These are phyloP conservation scores for Dreissena rostriformis DNA, from an alignment of 1,140 invertebrate genomes.

Conservation along the genomic window DNA sequence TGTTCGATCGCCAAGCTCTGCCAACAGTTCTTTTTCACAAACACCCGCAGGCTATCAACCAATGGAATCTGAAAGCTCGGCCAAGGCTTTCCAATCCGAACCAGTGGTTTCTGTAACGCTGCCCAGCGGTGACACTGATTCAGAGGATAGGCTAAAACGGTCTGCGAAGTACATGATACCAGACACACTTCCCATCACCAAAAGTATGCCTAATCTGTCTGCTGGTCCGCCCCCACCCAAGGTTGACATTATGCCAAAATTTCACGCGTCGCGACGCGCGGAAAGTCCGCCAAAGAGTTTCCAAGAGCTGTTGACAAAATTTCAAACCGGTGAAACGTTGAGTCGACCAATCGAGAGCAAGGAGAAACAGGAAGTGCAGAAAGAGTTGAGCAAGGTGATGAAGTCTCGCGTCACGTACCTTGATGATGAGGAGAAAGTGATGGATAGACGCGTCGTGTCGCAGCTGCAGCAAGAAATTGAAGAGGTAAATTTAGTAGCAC, in stretches of 20 bases:
- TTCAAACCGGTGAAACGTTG: slow-evolving; percentile 48
- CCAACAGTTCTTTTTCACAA: slow-evolving; percentile 1
- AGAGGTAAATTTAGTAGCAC: slow-evolving; percentile 25
- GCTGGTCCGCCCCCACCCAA: slow-evolving; percentile 14
- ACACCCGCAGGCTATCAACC: not conserved
- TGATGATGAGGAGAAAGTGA: slow-evolving; percentile 40
- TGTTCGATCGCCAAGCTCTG: not conserved
- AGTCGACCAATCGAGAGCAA: slow-evolving; percentile 20
- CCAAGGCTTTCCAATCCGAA: not conserved
- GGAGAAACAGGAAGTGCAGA: slow-evolving; percentile 38
- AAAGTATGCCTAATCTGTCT: slow-evolving; percentile 33
- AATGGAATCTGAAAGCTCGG: not conserved
- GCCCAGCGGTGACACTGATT: too few species aligned
- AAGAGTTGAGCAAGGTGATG: slow-evolving; percentile 27
- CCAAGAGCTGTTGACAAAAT: slow-evolving; percentile 49
- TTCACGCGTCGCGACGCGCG: slow-evolving; percentile 16
- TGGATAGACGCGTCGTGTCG: not conserved
- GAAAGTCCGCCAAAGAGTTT: slow-evolving; percentile 48
- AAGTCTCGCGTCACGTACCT: slow-evolving; percentile 35
- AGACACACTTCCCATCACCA: slow-evolving; percentile 44
- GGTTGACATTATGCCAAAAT: slow-evolving; percentile 44
- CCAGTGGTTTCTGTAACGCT: not conserved
- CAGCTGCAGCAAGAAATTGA: slow-evolving; percentile 28
- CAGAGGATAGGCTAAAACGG: too few species aligned
- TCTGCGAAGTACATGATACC: slow-evolving; percentile 24